Evolutionary conservation across 2,888 invertebrate genomes (phyloP), one percentile per base, ranked within the genome.

Genomic region (Strigamia transsilvanica): DNA sequence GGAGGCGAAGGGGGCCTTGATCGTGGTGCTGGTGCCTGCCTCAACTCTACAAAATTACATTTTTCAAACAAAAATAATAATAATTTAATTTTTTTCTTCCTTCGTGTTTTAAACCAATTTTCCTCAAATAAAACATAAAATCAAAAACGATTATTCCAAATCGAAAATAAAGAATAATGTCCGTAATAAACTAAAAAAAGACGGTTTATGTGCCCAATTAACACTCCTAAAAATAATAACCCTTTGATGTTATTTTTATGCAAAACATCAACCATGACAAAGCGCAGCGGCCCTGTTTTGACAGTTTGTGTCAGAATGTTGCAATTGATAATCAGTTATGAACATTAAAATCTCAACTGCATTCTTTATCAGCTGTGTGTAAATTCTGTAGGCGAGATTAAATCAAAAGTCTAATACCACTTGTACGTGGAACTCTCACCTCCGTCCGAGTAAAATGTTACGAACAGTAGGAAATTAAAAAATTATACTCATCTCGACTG

Each of bases 1-100:
- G 83, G 83, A 34, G 81, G 46, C 73, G 32, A 56, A 7, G 56
- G 56, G 18, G 56, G 56, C 7, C 56, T 4, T 4, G 56, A 56
- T 56, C 56, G 56, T 18, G 56, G 56, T 56, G 56, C 56, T 18
- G 56, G 56, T 56, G 56, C 56, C 56, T 56, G 56, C n/a, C 56
- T 56, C 56, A 56, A 56, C 3, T 56, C 56, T 56, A 18, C 2
- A 56, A 56, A 56, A 46, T 46, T n/a, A n/a, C 46, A 46, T 46
- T 46, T 46, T n/a, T n/a, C 4, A 46, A n/a, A 46, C 46, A n/a
- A 46, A 42, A 46, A 46, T 3, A n/a, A 46, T 4, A 5, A 38
- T 38, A 38, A 38, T 38, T 7, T 5, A 38, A 38, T 38, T 38
- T 46, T 46, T 46, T 42, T 42, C 42, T 42, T n/a, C 46, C 5